These are phyloP conservation scores for Hypomecis punctinalis DNA, from an alignment of 2,888 invertebrate genomes.

Conservation along the genomic window DNA sequence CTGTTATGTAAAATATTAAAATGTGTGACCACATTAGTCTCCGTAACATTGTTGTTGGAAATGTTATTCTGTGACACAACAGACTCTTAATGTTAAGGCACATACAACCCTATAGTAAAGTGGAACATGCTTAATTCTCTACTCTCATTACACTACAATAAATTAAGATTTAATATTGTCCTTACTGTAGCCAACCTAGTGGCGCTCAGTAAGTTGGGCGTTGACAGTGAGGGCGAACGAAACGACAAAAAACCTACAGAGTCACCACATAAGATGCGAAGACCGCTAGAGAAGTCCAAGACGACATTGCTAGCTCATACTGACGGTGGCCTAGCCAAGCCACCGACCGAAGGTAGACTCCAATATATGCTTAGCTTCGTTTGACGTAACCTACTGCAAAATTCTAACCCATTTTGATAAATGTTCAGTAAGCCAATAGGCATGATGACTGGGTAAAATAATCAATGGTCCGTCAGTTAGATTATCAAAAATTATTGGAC, in stretches of 20 bases:
- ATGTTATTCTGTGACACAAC: too few species aligned
- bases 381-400: slow-evolving; percentile 79
- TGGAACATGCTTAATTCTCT: slow-evolving; percentile 10
- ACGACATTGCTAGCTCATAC: slow-evolving; percentile 80
- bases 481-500: too few species aligned
- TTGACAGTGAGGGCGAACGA: slow-evolving; percentile 75
- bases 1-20: too few species aligned
- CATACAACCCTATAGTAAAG: neutral
- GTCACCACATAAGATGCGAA: slow-evolving; percentile 76
- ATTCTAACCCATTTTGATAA: slow-evolving; percentile 47
- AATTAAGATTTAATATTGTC: slow-evolving; percentile 55
- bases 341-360: slow-evolving; percentile 78
- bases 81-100: neutral
- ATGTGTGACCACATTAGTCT: too few species aligned
- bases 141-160: slow-evolving; percentile 50
- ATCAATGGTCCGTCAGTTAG: too few species aligned
- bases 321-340: slow-evolving; percentile 80
- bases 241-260: slow-evolving; percentile 77
- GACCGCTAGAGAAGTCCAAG: slow-evolving; percentile 81
- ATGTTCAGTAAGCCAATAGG: neutral
- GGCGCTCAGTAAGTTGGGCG: slow-evolving; percentile 83
- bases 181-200: slow-evolving; percentile 80
- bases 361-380: slow-evolving; percentile 76
- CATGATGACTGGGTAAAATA: too few species aligned
- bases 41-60: too few species aligned